phyloP scores from a whole-genome alignment of 2,113 vertebrate genomes.

The Ia io region DNA sequence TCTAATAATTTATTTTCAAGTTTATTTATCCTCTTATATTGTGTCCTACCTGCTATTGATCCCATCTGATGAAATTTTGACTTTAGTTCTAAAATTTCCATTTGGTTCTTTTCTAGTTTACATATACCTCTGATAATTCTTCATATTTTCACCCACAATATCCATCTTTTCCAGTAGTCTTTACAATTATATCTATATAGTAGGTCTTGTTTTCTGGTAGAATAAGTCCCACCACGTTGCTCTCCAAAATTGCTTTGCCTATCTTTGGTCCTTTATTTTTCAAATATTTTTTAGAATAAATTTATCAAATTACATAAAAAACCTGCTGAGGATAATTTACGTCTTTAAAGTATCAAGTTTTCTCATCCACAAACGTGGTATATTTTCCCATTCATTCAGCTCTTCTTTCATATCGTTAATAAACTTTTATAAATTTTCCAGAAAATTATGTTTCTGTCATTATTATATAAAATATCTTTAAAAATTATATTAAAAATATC shows the following conservation, averaged over 20 bases:
- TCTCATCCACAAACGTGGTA: background rate
- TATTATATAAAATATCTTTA: background rate
- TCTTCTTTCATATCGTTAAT: background rate
- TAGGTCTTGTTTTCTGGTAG: background rate
- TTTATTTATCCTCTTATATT: background rate
- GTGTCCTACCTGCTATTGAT: background rate
- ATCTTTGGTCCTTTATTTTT: slow-evolving; percentile 13
- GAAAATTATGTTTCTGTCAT: background rate
- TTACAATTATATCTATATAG: background rate
- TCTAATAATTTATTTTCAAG: background rate
- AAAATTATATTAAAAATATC: background rate
- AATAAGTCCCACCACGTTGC: background rate
- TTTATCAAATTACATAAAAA: slow-evolving; percentile 35
- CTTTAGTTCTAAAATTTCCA: background rate
- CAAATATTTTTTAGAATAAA: slow-evolving; percentile 30
- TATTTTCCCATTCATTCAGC: background rate
- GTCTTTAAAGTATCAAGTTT: slow-evolving; percentile 6
- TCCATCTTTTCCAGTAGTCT: background rate
- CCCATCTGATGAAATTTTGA: background rate
- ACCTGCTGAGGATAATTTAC: background rate
- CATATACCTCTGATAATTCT: background rate
- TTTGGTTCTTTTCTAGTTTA: background rate
- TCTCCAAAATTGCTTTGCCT: background rate
- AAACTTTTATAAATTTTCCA: background rate
- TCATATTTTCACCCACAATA: background rate